phyloP scores from a whole-genome alignment of 2,888 invertebrate species.

The Trachelus tabidus region DNA sequence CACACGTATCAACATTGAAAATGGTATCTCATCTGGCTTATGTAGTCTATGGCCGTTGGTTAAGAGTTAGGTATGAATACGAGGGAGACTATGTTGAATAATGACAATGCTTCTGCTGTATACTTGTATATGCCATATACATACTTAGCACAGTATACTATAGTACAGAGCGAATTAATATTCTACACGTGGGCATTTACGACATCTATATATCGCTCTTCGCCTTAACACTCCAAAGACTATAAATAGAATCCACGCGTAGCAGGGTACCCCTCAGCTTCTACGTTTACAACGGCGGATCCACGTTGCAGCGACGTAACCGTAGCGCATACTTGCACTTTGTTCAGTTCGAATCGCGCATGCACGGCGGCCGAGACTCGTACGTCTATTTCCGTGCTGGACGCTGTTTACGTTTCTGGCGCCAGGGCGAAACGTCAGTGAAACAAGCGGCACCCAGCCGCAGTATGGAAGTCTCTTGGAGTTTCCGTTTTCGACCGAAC shows the following conservation, averaged over 20 bases:
- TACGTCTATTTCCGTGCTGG: not conserved
- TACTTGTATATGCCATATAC: not conserved
- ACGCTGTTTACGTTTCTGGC: not conserved
- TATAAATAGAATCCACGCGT: not conserved
- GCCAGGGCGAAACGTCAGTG: not conserved
- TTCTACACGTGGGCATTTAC: not conserved
- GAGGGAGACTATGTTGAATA: not conserved
- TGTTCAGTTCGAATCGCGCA: not conserved
- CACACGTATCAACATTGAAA: not conserved
- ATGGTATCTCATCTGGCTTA: not conserved
- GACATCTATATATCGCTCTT: not conserved
- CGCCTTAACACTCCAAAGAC: not conserved
- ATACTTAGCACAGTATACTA: not conserved
- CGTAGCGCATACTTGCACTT: not conserved
- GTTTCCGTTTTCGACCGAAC: not conserved
- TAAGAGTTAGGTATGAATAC: not conserved
- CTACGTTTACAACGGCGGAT: not conserved
- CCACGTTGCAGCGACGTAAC: not conserved
- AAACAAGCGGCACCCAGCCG: not conserved
- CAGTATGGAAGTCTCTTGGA: not conserved
- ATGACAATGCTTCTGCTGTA: not conserved
- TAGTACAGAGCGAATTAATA: not conserved
- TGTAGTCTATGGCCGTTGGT: not conserved
- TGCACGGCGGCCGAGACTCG: not conserved
- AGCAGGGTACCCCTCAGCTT: not conserved